Evolutionary conservation across 2,113 vertebrate genomes (phyloP), one percentile per base, ranked within the genome.

Genomic region (Gadus chalcogrammus): DNA sequence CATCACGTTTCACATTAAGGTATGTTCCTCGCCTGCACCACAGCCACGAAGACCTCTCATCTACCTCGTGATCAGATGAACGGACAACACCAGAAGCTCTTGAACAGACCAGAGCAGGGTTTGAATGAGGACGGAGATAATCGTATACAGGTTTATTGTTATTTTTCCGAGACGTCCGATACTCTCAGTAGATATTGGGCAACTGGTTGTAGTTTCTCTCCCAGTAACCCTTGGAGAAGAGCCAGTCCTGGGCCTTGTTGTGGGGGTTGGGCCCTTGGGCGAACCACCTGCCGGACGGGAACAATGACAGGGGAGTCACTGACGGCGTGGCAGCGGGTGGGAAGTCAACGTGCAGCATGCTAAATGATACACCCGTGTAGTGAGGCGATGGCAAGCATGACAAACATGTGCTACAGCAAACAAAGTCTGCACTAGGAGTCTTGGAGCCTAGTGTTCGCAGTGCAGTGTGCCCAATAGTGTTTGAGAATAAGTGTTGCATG

Each of bases 221-320:
- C 96, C 97, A 99, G 91, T 99, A 99, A 84, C 92, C 94, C 81
- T 95, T 96, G 58, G 93, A 92, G 86, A 93, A 98, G 78, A 99
- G 91, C 97, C 97, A 99, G 90, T 99, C 97, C 85, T 95, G 94
- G 2, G 92, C 93, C 79, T 95, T 95, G 65, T 91, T 98, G 78
- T 99, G 88, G 62, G 96, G 96, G 81, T 98, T 99, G 31, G 93
- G 85, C 24, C 94, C 96, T 91, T 96, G 96, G 61, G 94, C 91
- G 88, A 99, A 99, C 97, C 97, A 99, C 86, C 97, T 99, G 84
- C 72, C 79, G 15, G 84, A 27, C 75, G 82, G 72, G 18, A 38
- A 86, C 72, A 5, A 66, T 56, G 11, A 66, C 20, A 20, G 3
- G 12, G 6, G 7, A 77, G 42, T 13, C 64, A 0, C 1, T 0